Conservation (phyloP, 2,888 invertebrate genomes). For the Andricus quercusramuli region DNA sequence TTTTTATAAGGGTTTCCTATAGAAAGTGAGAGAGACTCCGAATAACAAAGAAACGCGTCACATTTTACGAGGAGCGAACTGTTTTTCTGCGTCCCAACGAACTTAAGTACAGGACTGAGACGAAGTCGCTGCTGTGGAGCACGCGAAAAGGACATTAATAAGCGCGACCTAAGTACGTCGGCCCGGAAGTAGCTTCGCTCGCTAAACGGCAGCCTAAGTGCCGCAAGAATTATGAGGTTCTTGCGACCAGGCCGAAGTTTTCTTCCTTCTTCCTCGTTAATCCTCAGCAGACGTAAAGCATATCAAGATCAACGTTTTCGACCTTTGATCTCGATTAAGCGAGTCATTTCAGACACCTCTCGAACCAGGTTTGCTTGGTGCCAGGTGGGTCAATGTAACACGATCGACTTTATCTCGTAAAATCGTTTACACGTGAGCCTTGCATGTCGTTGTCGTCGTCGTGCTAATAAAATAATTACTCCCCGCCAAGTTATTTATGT, state of each 20-base stretch:
- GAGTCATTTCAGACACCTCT: constrained; percentile 46
- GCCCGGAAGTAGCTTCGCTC: constrained; percentile 42
- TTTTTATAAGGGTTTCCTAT: neutral
- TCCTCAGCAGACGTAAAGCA: constrained; percentile 44
- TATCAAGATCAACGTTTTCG: constrained; percentile 52
- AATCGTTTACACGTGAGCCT: constrained; percentile 40
- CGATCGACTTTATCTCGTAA: constrained; percentile 45
- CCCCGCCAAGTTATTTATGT: constrained; percentile 48
- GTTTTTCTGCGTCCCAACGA: neutral
- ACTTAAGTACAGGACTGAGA: neutral
- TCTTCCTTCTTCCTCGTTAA: constrained; percentile 39
- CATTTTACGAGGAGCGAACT: neutral
- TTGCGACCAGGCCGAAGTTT: neutral
- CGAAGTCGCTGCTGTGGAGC: constrained; percentile 41
- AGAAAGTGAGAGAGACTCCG: neutral
- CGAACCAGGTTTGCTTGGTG: constrained; percentile 20
- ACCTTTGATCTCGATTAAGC: constrained; percentile 52
- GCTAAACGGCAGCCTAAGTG: constrained; percentile 24
- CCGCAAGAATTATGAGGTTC: constrained; percentile 15
- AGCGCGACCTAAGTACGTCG: constrained; percentile 44
- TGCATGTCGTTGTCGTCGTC: constrained; percentile 48
- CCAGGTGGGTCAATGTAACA: constrained; percentile 56
- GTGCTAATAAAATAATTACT: constrained; percentile 56
- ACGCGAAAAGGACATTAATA: constrained; percentile 54
- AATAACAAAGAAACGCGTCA: neutral